Evolutionary conservation across 2,888 invertebrate genomes (phyloP), one percentile per base, ranked within the genome.

Genomic region (Alitta virens): DNA sequence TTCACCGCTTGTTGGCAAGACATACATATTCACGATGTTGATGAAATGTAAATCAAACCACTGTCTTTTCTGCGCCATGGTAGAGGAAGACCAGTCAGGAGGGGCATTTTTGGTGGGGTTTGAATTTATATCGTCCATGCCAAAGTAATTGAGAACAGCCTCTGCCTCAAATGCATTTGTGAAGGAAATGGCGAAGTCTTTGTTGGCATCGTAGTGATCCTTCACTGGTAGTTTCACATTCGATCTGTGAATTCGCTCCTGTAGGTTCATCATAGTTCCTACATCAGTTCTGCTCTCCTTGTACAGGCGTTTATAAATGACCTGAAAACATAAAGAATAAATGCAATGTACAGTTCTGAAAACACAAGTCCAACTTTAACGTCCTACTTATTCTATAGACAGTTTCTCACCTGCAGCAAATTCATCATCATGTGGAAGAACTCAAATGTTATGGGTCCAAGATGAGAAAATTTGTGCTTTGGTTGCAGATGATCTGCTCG

Each of bases 381-480:
- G 5, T 33, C 2, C 26, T 24, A 42, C 27, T 27, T 62, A 27
- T 21, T 14, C 12, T 18, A 27, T 18, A 14, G 16, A 12, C 18
- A 50, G 21, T 42, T 62, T 53, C 2, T 62, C 56, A 66, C 51
- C n/a, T 26, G 40, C 1, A 64, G 46, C 14, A 63, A 62, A 24
- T 66, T 69, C 68, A 68, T 68, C 12, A 24, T 25, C 55, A 69
- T 21, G 51, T 69, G 66, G 46, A 69, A 69, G 16, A 63, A 52
- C 26, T 68, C 69, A 55, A 62, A 62, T 12, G 63, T 66, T 9
- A 64, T 61, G 2, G 64, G 65, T 1, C 55, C 24, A 3, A 69
- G 42, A 42, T 63, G 56, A 9, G 33, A 56, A 33, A 66, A 67
- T 12, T 64, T 33, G 14, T 59, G 61, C 7, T 46, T 46, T 46